phyloP scores from a whole-genome alignment of 2,888 invertebrate species.

The Chalcosyrphus nemorum region DNA sequence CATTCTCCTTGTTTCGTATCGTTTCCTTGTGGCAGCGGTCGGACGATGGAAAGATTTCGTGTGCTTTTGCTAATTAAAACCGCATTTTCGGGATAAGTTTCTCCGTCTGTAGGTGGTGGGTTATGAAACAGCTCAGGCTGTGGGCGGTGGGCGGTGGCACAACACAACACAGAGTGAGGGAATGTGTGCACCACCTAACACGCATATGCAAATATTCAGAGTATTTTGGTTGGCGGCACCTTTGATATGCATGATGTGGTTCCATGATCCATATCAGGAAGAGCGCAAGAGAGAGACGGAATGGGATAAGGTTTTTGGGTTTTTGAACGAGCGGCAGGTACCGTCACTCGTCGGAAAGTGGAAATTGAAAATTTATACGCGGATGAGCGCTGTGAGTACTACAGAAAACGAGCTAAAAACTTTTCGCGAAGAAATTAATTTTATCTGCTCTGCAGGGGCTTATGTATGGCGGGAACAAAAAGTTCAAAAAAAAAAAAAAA shows the following conservation, averaged over 20 bases:
- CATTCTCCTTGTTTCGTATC: neutral
- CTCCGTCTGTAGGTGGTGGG: neutral
- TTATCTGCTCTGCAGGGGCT: neutral
- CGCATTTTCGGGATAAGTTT: constrained; percentile 58
- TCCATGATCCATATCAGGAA: neutral
- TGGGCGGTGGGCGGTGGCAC: too few relatives aligned
- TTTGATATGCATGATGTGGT: constrained; percentile 45
- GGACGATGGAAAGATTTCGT: constrained; percentile 15
- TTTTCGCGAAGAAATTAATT: constrained; percentile 37
- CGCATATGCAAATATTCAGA: constrained; percentile 47
- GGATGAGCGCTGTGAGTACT: neutral
- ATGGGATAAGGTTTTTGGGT: too few relatives aligned
- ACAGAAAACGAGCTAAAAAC: neutral
- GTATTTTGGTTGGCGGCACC: constrained; percentile 27
- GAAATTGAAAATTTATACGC: constrained; percentile 38
- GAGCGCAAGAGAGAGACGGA: too few relatives aligned
- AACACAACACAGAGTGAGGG: too few relatives aligned
- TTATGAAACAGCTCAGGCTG: neutral
- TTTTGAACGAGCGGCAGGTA: too few relatives aligned
- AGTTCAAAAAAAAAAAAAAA: neutral
- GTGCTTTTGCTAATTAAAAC: constrained; percentile 66
- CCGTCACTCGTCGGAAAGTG: constrained; percentile 3
- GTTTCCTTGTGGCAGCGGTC: constrained; percentile 13
- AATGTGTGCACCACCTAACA: constrained; percentile 9
- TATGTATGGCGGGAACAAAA: neutral